phyloP scores from a whole-genome alignment of 35 echinoderm and acorn worm genomes.

The Amphiura filiformis region DNA sequence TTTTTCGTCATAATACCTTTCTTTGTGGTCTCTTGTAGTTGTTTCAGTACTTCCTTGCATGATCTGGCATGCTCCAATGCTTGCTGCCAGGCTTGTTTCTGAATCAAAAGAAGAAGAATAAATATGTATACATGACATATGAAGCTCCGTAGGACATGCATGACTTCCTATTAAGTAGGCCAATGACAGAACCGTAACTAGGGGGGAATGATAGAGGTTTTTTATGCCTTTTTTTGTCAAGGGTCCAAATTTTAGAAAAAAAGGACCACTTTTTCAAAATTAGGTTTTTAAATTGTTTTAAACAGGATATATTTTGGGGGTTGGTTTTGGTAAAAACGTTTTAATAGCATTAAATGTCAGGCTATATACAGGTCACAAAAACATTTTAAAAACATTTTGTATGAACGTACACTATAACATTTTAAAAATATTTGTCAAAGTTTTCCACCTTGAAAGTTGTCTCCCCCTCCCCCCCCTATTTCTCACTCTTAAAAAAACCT shows the following conservation, averaged over 20 bases:
- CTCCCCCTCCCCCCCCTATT: too few species aligned
- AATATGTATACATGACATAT: background rate
- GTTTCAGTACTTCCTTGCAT: background rate
- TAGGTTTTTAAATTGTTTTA: too few species aligned
- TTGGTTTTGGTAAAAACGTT: too few species aligned
- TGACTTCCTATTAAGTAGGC: background rate
- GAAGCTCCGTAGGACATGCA: background rate
- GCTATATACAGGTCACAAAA: too few species aligned
- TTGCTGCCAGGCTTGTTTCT: background rate
- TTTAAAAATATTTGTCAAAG: background rate
- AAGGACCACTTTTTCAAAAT: too few species aligned
- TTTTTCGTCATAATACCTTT: background rate
- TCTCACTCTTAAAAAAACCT: background rate
- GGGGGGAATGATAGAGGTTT: too few species aligned
- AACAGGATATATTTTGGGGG: too few species aligned
- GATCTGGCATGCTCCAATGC: background rate
- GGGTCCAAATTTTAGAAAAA: background rate
- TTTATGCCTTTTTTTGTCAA: background rate
- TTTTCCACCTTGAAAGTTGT: background rate
- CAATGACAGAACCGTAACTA: too few species aligned
- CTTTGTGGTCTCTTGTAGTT: background rate
- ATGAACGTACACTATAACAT: background rate
- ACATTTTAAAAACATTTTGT: too few species aligned
- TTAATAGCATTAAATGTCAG: too few species aligned
- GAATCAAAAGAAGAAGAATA: background rate